Evolutionary conservation across 1,140 invertebrate genomes (phyloP).

Genomic region (Whitmania pigra): DNA sequence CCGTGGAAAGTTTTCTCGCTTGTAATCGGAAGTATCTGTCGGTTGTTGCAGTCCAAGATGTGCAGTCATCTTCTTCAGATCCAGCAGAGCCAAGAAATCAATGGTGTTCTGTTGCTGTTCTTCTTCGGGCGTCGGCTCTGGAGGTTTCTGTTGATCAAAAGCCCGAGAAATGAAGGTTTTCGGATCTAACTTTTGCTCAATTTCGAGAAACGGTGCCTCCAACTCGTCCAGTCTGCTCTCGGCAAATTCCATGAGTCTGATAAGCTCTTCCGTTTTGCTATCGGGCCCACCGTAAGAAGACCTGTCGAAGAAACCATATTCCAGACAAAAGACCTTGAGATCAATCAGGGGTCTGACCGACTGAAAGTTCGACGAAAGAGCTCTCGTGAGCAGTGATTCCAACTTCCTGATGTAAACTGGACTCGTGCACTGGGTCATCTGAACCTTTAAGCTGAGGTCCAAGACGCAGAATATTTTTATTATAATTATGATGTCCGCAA

Average conservation of each 20-base stretch:
- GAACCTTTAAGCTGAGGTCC: background rate
- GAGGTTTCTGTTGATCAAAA: background rate
- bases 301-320: background rate
- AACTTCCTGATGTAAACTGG: background rate
- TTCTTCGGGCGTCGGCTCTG: background rate
- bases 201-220: slow-evolving; percentile 3
- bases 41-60: background rate
- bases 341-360: slow-evolving; percentile 4
- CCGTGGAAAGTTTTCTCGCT: background rate
- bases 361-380: background rate
- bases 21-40: slow-evolving; percentile 2
- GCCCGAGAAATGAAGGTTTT: background rate
- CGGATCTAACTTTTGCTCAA: background rate
- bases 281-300: background rate
- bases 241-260: background rate
- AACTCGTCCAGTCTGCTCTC: background rate
- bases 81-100: background rate
- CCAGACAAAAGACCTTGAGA: slow-evolving; percentile 1
- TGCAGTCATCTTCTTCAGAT: background rate
- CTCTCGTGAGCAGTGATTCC: background rate
- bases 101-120: background rate
- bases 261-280: slow-evolving; percentile 7
- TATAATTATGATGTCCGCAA: background rate
- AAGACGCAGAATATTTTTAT: background rate
- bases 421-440: slow-evolving; percentile 5